Conservation (phyloP, 2,797 vertebrate genomes). For the Ceryle rudis region DNA sequence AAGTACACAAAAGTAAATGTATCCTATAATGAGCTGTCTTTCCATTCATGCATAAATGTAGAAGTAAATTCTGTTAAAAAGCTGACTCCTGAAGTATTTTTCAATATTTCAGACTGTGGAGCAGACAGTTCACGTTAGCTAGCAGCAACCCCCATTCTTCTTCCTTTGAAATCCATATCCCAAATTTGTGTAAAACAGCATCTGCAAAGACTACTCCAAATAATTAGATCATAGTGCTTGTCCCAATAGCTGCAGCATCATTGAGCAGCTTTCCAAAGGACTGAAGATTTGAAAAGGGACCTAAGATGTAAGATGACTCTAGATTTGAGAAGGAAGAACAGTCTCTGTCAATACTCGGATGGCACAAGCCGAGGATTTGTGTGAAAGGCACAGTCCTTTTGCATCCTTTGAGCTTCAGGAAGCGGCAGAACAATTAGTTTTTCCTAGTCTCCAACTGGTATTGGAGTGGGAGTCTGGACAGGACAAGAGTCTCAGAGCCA, state of each 20-base stretch:
- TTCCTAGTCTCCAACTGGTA: not conserved
- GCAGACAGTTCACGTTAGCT: not conserved
- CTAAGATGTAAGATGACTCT: not conserved
- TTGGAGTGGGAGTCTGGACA: not conserved
- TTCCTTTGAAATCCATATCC: not conserved
- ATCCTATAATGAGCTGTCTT: not conserved
- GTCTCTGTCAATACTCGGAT: not conserved
- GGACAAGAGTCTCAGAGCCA: not conserved
- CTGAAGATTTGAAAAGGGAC: not conserved
- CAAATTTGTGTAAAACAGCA: not conserved
- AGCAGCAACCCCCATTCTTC: not conserved
- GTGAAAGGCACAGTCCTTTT: not conserved
- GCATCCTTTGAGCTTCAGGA: not conserved
- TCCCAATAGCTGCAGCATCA: not conserved
- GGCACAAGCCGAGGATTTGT: rapidly evolving
- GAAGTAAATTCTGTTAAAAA: constrained; percentile 6
- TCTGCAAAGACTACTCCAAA: not conserved
- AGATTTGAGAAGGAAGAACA: not conserved
- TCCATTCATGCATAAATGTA: not conserved
- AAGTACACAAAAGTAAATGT: not conserved
- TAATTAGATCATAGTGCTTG: not conserved
- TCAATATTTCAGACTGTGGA: not conserved
- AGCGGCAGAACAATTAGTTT: not conserved
- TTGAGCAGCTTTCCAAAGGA: not conserved
- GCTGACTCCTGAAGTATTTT: not conserved